Evolutionary conservation across 2,888 invertebrate genomes (phyloP), one percentile per base, ranked within the genome.

Genomic region (Diloba caeruleocephala): DNA sequence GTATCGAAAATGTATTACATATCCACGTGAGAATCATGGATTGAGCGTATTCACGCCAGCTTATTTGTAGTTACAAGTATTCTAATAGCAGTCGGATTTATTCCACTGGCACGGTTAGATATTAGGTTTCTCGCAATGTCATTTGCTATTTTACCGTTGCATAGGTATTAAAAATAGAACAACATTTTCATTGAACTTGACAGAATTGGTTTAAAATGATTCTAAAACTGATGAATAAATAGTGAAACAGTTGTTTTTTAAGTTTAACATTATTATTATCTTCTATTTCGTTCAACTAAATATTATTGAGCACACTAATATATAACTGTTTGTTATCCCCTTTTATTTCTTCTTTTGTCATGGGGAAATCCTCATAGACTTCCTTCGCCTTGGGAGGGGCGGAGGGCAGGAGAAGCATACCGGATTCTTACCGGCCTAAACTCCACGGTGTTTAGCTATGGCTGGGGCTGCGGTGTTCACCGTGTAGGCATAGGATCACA

Each of bases 21-120:
- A 32, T 43, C 34, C 32, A 37, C 31, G 29, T 34, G 43, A 54
- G 62, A 51, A 48, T 61, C 54, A 45, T 49, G 14, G 26, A 52
- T 42, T 50, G 8, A 25, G 33, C 12, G 39, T 46, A 51, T 44
- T 34, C 15, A 38, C 28, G 23, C 45, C 9, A 39, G 23, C 43
- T 32, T 44, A 38, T 32, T 21, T 36, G 36, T 13, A 49, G 21
- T 43, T 32, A 43, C 13, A 41, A 36, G 10, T 57, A 44, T 58
- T 59, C 36, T 19, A 32, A 58, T 42, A 45, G 10, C 13, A 37
- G 9, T 14, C 4, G 15, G 10, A 9, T 41, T 41, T 9, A 38
- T 32, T 51, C 17, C 14, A 14, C 6, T 28, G 14, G 5, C 7
- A 21, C 13, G 21, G 25, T 34, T 38, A 45, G n/a, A n/a, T n/a